Conservation (phyloP, 2,113 vertebrate species). For the Acanthochromis polyacanthus region DNA sequence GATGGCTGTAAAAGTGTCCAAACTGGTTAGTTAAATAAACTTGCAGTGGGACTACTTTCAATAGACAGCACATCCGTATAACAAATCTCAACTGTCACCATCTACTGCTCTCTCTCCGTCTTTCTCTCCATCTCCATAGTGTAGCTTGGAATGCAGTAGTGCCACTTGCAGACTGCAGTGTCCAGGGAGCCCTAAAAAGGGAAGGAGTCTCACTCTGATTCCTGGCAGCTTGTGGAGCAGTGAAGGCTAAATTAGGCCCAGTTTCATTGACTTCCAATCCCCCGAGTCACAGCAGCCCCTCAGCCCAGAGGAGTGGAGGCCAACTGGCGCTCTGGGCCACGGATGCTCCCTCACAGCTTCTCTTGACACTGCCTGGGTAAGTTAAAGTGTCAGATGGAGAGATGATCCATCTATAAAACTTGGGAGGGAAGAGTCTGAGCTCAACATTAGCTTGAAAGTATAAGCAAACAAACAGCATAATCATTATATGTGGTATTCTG, state of each 20-base stretch:
- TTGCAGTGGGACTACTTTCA: background rate
- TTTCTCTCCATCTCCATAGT: slow-evolving; percentile 33
- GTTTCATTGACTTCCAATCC: slow-evolving; percentile 79
- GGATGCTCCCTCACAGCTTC: slow-evolving; percentile 48
- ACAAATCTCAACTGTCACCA: slow-evolving; percentile 18
- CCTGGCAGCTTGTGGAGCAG: slow-evolving; percentile 71
- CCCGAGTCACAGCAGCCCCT: slow-evolving; percentile 53
- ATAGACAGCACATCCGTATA: background rate
- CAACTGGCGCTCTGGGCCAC: slow-evolving; percentile 40
- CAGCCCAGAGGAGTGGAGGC: slow-evolving; percentile 52
- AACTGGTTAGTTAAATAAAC: slow-evolving; percentile 8
- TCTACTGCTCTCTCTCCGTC: slow-evolving; percentile 8
- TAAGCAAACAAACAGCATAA: background rate
- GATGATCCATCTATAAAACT: slow-evolving; percentile 19
- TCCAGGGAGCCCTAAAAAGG: slow-evolving; percentile 84
- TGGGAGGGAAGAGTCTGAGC: background rate
- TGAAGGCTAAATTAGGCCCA: slow-evolving; percentile 81
- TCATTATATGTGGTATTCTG: background rate
- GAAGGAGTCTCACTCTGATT: slow-evolving; percentile 81
- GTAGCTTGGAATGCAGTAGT: slow-evolving; percentile 68
- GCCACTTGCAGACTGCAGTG: slow-evolving; percentile 73
- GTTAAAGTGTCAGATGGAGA: slow-evolving; percentile 39
- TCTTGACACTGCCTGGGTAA: slow-evolving; percentile 48
- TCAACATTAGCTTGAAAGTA: background rate
- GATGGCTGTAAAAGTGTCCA: slow-evolving; percentile 27